These are phyloP conservation scores for Enteromius thamalakanensis DNA, from an alignment of 2,797 vertebrate genomes.

Conservation along the genomic window DNA sequence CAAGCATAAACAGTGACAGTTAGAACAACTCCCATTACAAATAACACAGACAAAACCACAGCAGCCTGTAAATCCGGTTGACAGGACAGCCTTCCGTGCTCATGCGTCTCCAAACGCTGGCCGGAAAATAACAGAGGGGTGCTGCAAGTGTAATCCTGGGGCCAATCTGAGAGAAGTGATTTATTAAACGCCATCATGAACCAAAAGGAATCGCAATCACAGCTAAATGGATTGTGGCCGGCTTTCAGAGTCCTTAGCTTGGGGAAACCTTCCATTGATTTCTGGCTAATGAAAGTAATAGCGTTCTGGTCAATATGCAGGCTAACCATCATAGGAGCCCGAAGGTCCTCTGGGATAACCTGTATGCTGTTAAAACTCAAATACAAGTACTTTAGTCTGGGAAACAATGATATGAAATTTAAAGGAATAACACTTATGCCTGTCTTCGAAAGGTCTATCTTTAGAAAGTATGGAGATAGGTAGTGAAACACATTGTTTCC, in stretches of 20 bases:
- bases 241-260: slow-evolving; percentile 71
- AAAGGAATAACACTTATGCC: slow-evolving; percentile 73
- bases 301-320: slow-evolving; percentile 79
- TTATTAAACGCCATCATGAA: slow-evolving; percentile 69
- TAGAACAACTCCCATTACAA: slow-evolving; percentile 61
- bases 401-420: slow-evolving; percentile 62
- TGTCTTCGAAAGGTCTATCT: slow-evolving; percentile 78
- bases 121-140: slow-evolving; percentile 72
- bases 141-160: slow-evolving; percentile 76
- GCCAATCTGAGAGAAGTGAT: slow-evolving; percentile 79
- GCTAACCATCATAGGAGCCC: slow-evolving; percentile 64
- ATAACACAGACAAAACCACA: slow-evolving; percentile 67
- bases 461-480: slow-evolving; percentile 74
- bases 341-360: slow-evolving; percentile 71
- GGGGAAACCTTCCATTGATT: slow-evolving; percentile 73
- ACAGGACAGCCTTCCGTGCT: slow-evolving; percentile 75
- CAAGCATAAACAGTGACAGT: slow-evolving; percentile 68
- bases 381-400: slow-evolving; percentile 74
- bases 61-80: slow-evolving; percentile 62
- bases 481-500: slow-evolving; percentile 76
- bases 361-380: slow-evolving; percentile 80
- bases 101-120: slow-evolving; percentile 71
- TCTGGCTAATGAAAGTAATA: slow-evolving; percentile 70
- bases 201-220: slow-evolving; percentile 73
- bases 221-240: slow-evolving; percentile 74